phyloP scores from a whole-genome alignment of 2,888 invertebrate genomes.

The Dioctria rufipes region DNA sequence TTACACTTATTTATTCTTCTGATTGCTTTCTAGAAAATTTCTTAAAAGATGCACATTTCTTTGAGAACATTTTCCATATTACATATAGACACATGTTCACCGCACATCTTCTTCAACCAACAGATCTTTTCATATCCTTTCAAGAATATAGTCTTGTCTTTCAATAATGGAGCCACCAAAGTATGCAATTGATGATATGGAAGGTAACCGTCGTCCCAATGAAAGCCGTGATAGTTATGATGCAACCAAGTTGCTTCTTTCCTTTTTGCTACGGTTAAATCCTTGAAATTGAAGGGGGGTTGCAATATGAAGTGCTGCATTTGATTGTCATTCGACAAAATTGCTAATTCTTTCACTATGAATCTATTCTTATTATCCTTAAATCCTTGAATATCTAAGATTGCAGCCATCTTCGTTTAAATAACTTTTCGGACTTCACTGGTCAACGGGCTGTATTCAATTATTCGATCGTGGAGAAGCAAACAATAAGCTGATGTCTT shows the following conservation, averaged over 20 bases:
- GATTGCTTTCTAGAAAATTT: too few relatives aligned
- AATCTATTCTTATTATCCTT: too few relatives aligned
- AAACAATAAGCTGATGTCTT: conserved; percentile 62
- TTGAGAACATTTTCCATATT: conserved; percentile 7
- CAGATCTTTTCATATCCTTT: conserved; percentile 1
- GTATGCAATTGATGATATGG: conserved; percentile 1
- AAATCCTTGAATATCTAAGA: too few relatives aligned
- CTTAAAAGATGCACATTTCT: too few relatives aligned
- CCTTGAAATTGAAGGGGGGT: conserved; percentile 7
- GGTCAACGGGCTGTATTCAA: too few relatives aligned
- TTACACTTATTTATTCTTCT: too few relatives aligned
- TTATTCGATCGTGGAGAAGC: conserved; percentile 59
- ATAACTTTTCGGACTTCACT: too few relatives aligned
- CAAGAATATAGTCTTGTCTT: conserved; percentile 1
- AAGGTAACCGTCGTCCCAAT: conserved; percentile 29
- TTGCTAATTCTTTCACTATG: conserved; percentile 54
- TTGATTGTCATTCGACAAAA: conserved; percentile 14
- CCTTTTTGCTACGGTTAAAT: conserved; percentile 1
- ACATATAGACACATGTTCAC: not conserved
- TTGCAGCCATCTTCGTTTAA: too few relatives aligned
- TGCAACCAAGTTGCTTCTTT: conserved; percentile 45
- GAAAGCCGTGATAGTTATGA: conserved; percentile 49
- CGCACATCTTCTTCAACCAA: not conserved
- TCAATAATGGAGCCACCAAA: not conserved
- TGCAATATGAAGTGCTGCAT: conserved; percentile 41